Percentiles rank a stretch among this genome's conserved stretches.
Conservation (phyloP, 2,888 invertebrate genomes). For the Autographa gamma region DNA sequence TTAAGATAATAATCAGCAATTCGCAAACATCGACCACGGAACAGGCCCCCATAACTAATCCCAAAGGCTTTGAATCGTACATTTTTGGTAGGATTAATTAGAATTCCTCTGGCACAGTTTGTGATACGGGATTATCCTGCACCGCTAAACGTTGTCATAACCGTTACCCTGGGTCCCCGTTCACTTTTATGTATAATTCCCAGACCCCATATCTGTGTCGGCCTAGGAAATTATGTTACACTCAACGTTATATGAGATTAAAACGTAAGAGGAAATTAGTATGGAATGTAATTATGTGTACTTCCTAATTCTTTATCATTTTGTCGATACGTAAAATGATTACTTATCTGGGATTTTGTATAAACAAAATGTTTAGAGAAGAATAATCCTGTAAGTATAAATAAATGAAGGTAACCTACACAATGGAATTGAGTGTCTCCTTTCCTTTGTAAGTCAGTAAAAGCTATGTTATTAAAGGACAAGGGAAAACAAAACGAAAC, state of each 20-base stretch:
- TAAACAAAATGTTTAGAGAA: not conserved
- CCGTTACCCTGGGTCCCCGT: constrained; percentile 42
- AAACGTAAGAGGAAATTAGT: constrained; percentile 35
- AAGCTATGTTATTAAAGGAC: constrained; percentile 31
- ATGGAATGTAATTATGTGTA: constrained; percentile 39
- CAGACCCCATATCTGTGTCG: constrained; percentile 44
- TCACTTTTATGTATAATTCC: constrained; percentile 48
- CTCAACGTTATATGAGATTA: constrained; percentile 44
- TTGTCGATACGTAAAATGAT: not conserved
- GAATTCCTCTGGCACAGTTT: constrained; percentile 64
- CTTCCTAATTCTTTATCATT: constrained; percentile 3
- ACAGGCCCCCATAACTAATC: constrained; percentile 60
- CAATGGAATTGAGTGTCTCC: not conserved
- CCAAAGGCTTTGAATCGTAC: constrained; percentile 69
- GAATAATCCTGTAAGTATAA: constrained; percentile 1
- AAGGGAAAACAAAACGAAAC: constrained; percentile 9
- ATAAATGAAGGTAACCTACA: not conserved
- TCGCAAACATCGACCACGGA: constrained; percentile 77
- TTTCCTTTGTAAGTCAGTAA: constrained; percentile 9
- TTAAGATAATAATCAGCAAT: constrained; percentile 85
- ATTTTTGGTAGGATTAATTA: constrained; percentile 79
- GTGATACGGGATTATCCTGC: constrained; percentile 60
- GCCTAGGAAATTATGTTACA: constrained; percentile 44
- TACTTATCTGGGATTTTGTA: not conserved
- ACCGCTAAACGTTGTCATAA: constrained; percentile 58